Conservation (phyloP, 2,888 invertebrate species). For the Helleia helle region DNA sequence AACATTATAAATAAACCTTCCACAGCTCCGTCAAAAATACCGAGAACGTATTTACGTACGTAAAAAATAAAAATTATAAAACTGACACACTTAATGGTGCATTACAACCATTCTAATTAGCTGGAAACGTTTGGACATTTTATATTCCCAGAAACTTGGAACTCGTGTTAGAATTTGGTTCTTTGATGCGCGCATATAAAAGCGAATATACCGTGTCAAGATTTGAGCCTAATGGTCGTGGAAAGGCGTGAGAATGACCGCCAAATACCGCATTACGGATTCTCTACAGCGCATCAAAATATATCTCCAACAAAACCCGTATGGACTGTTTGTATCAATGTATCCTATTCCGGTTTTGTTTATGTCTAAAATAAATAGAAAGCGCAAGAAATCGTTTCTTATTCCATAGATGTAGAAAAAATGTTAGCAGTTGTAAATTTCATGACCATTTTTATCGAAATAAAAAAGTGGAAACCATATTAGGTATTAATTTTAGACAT, state of each 20-base stretch:
- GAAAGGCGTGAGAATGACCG: slow-evolving; percentile 41
- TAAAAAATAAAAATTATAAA: not conserved
- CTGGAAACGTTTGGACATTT: slow-evolving; percentile 17
- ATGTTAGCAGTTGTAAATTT: slow-evolving; percentile 7
- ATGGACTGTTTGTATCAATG: slow-evolving; percentile 6
- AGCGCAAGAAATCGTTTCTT: slow-evolving; percentile 3
- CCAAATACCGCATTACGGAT: slow-evolving; percentile 43
- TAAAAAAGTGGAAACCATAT: not conserved
- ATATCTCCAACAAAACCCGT: slow-evolving; percentile 4
- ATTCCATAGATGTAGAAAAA: not conserved
- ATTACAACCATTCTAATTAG: not conserved
- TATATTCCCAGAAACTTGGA: slow-evolving; percentile 14
- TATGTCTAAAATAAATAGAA: slow-evolving; percentile 8
- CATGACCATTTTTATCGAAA: slow-evolving; percentile 1
- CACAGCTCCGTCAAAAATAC: no score
- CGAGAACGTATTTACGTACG: not conserved
- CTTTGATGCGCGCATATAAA: slow-evolving; percentile 6
- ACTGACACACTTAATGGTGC: not conserved
- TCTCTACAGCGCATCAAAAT: slow-evolving; percentile 49
- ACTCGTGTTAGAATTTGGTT: not conserved
- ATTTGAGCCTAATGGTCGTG: slow-evolving; percentile 14
- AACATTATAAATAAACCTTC: no score
- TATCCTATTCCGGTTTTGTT: slow-evolving; percentile 5
- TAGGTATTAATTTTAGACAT: not conserved
- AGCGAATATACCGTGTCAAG: slow-evolving; percentile 6